Evolutionary conservation across 1,140 invertebrate species (phyloP).

Genomic region (Megalopta genalis): DNA sequence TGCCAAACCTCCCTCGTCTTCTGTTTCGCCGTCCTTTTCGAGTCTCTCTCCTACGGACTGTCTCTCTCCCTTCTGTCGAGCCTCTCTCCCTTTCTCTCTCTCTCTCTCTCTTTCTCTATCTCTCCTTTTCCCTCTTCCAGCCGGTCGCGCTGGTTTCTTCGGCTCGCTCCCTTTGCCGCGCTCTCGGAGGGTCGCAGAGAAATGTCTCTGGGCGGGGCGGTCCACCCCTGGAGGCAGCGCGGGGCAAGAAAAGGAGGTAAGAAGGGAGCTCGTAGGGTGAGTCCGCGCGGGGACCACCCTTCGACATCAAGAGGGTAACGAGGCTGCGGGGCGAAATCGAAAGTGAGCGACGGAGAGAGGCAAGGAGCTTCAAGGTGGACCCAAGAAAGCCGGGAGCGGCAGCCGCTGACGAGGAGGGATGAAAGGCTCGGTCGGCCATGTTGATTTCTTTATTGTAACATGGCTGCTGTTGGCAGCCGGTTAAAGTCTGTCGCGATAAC

Average conservation of each 20-base stretch:
- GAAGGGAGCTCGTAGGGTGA: constrained; percentile 53
- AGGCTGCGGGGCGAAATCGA: constrained; percentile 72
- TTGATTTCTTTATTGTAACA: constrained; percentile 76
- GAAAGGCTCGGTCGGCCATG: constrained; percentile 65
- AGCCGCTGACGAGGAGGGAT: constrained; percentile 23
- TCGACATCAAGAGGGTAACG: constrained; percentile 69
- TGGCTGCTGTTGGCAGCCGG: constrained; percentile 78
- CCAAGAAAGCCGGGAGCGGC: constrained; percentile 33
- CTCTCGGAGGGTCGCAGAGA: constrained; percentile 57
- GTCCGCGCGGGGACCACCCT: constrained; percentile 60
- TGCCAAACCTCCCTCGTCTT: constrained; percentile 49
- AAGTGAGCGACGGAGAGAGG: constrained; percentile 65
- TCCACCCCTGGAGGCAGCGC: constrained; percentile 70
- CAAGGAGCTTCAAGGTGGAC: constrained; percentile 53
- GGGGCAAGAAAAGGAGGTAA: constrained; percentile 68
- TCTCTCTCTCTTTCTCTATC: background rate
- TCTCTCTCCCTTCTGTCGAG: no score
- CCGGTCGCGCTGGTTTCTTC: background rate
- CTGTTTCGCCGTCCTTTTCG: background rate
- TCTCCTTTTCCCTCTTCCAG: background rate
- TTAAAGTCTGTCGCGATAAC: constrained; percentile 73
- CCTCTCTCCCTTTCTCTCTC: no score
- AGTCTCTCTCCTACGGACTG: background rate
- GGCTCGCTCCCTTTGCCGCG: constrained; percentile 10
- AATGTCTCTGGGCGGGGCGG: constrained; percentile 66